Percentiles rank a stretch among this genome's conserved stretches.
Conservation (phyloP, 2,113 vertebrate species). For the Ameiurus melas region DNA sequence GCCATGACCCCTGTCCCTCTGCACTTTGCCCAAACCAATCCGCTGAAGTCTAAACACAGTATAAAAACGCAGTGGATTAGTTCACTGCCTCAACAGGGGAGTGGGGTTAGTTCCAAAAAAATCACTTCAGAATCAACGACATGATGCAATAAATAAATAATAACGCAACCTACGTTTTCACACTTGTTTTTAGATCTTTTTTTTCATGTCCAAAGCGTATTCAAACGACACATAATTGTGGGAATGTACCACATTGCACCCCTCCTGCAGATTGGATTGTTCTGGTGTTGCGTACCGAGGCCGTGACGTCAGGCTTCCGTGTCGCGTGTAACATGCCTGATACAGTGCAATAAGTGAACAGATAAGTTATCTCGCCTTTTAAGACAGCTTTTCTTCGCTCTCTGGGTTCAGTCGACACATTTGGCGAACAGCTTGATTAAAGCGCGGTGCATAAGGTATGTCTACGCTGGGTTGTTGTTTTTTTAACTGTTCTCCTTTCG, state of each 20-base stretch:
- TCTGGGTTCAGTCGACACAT: neutral
- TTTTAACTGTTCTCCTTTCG: neutral
- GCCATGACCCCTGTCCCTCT: slow-evolving; percentile 65
- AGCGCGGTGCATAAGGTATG: neutral
- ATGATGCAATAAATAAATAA: neutral
- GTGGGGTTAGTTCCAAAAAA: neutral
- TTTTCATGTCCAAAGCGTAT: too few relatives aligned
- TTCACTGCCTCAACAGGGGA: neutral
- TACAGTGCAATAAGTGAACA: slow-evolving; percentile 46
- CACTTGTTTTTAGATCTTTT: too few relatives aligned
- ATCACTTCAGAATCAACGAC: neutral
- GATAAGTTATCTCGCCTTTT: slow-evolving; percentile 57
- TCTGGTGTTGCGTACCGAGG: slow-evolving; percentile 49
- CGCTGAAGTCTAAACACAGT: neutral
- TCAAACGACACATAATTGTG: too few relatives aligned
- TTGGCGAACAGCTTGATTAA: too few relatives aligned
- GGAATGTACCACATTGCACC: slow-evolving; percentile 13
- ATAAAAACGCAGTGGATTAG: slow-evolving; percentile 9
- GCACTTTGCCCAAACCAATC: slow-evolving; percentile 47
- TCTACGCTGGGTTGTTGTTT: neutral
- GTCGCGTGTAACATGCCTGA: slow-evolving; percentile 46
- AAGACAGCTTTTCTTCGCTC: too few relatives aligned
- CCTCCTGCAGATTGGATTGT: slow-evolving; percentile 36
- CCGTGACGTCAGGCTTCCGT: slow-evolving; percentile 66
- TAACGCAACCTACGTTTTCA: neutral